A percentile compares a stretch with the other conserved stretches of the same genome.
These are phyloP conservation scores for Drosophila ochracea DNA, from an alignment of 2,888 invertebrate species.

Conservation along the genomic window DNA sequence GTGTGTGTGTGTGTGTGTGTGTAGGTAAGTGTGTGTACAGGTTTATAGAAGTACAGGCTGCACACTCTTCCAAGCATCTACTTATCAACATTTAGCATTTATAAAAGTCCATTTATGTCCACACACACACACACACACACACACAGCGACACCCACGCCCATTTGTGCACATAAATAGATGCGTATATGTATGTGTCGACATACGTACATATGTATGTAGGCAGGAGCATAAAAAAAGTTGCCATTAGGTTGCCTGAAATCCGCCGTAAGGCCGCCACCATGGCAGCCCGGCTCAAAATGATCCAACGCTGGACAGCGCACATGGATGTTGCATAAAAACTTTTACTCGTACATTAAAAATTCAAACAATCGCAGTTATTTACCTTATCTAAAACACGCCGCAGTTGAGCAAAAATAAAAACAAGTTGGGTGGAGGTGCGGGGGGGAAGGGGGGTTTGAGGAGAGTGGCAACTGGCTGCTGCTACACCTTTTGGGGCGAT, in stretches of 20 bases:
- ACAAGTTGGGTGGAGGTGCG: background rate
- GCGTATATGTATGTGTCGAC: background rate
- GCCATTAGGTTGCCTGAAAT: conserved; percentile 20
- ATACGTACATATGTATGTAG: background rate
- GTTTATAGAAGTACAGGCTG: background rate
- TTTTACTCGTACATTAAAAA: conserved; percentile 69
- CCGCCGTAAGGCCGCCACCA: conserved; percentile 4
- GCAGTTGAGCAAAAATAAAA: conserved; percentile 14
- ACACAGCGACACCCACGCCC: background rate
- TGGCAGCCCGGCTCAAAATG: conserved; percentile 8
- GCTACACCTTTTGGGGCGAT: conserved; percentile 44
- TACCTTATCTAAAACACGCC: conserved; percentile 78
- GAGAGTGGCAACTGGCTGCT: background rate
- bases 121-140: background rate
- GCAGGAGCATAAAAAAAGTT: background rate
- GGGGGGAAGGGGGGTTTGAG: background rate
- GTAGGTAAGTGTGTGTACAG: background rate
- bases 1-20: background rate
- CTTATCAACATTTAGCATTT: conserved; percentile 1
- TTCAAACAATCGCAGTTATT: conserved; percentile 76
- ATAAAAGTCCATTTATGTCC: background rate
- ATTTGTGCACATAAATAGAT: background rate
- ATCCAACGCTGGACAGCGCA: conserved; percentile 24
- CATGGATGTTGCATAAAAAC: conserved; percentile 58
- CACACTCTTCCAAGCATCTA: background rate